These are phyloP conservation scores for Spilarctia lutea DNA, from an alignment of 2,888 invertebrate species.

Conservation along the genomic window DNA sequence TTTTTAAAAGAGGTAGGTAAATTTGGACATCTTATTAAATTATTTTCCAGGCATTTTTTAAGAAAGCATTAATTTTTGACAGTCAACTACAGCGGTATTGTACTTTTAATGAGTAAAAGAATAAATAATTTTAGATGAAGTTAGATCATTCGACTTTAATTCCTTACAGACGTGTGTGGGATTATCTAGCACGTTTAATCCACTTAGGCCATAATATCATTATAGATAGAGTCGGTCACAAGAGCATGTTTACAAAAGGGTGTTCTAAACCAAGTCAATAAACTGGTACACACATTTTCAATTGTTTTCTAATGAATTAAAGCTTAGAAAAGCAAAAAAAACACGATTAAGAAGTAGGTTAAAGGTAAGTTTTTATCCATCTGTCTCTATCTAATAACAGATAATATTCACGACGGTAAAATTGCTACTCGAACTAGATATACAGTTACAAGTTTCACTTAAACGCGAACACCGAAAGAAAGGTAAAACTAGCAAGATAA, in stretches of 20 bases:
- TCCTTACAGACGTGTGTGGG: neutral
- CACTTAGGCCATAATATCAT: constrained; percentile 8
- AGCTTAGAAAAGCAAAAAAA: neutral
- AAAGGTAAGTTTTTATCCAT: no score
- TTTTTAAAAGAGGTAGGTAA: neutral
- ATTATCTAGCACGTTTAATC: constrained; percentile 4
- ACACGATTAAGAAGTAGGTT: neutral
- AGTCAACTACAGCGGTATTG: neutral
- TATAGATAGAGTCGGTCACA: neutral
- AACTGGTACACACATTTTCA: neutral
- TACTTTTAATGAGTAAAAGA: neutral
- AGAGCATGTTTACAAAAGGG: neutral
- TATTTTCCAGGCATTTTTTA: neutral
- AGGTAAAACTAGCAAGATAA: neutral
- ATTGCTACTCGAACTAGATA: neutral
- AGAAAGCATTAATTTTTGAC: neutral
- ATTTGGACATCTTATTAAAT: neutral
- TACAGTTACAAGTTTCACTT: neutral
- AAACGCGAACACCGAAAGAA: neutral
- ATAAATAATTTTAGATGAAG: neutral
- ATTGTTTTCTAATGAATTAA: neutral
- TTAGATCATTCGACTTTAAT: neutral
- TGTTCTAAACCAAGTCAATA: neutral
- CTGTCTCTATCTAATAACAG: neutral
- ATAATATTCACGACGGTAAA: neutral